phyloP scores from a whole-genome alignment of 1,140 invertebrate species.

The Nylanderia fulva region DNA sequence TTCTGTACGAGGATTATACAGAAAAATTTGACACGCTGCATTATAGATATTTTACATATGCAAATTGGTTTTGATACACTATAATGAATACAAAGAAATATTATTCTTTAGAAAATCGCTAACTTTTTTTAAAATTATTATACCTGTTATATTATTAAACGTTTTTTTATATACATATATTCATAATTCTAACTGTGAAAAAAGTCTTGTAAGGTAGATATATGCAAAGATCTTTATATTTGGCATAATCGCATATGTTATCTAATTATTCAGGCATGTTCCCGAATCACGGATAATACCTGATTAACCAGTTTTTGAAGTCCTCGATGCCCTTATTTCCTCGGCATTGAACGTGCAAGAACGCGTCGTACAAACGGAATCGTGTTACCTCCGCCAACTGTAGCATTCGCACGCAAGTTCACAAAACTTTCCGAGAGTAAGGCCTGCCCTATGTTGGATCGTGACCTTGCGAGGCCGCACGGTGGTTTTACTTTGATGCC shows the following conservation, averaged over 20 bases:
- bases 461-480: slow-evolving; percentile 64
- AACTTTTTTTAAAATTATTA: neutral
- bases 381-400: slow-evolving; percentile 53
- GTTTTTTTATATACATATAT: neutral
- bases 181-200: neutral
- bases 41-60: neutral
- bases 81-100: neutral
- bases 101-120: neutral
- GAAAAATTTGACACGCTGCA: neutral
- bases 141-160: neutral
- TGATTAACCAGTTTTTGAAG: neutral
- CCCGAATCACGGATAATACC: neutral
- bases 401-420: slow-evolving; percentile 67
- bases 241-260: neutral
- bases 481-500: slow-evolving; percentile 22
- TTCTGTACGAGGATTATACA: neutral
- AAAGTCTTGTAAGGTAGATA: neutral
- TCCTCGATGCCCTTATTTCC: slow-evolving; percentile 5
- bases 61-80: neutral
- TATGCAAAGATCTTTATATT: neutral
- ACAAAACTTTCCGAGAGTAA: slow-evolving; percentile 57
- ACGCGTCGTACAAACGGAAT: slow-evolving; percentile 25
- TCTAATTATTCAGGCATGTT: neutral
- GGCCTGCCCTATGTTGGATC: slow-evolving; percentile 26
- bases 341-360: slow-evolving; percentile 39